phyloP scores from a whole-genome alignment of 1,140 invertebrate genomes.

The Laupala kohalensis region DNA sequence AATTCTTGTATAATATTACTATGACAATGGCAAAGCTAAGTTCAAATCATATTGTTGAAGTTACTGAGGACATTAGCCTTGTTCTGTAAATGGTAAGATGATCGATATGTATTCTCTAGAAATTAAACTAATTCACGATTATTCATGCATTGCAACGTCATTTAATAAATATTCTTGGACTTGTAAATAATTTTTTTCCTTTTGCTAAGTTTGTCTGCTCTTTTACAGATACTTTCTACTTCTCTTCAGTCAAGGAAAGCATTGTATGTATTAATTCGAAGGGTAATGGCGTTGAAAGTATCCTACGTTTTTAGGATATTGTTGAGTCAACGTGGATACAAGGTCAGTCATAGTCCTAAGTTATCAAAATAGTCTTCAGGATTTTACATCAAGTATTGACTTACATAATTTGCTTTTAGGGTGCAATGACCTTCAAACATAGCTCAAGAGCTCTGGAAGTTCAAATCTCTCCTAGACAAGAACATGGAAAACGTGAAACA shows the following conservation, averaged over 20 bases:
- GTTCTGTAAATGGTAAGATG: no score
- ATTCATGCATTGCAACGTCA: no score
- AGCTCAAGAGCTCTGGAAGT: not conserved
- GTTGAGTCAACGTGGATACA: not conserved
- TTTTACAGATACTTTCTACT: not conserved
- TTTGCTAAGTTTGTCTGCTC: no score
- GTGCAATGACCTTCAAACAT: not conserved
- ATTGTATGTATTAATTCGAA: not conserved
- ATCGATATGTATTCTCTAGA: no score
- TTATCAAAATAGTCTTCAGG: not conserved
- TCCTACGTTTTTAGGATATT: not conserved
- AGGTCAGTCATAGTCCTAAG: not conserved
- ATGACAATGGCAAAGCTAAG: no score
- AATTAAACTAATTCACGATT: no score
- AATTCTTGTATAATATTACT: no score
- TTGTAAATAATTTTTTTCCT: no score
- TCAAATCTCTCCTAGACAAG: conserved; percentile 27
- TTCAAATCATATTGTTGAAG: no score
- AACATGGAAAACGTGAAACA: conserved; percentile 30
- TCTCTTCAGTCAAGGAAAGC: not conserved
- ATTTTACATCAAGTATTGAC: not conserved
- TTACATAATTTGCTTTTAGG: not conserved
- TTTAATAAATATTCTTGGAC: no score
- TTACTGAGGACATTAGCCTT: no score
- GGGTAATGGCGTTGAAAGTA: not conserved